These are phyloP conservation scores for Ondatra zibethicus DNA, from an alignment of 2,113 vertebrate genomes.

Conservation along the genomic window DNA sequence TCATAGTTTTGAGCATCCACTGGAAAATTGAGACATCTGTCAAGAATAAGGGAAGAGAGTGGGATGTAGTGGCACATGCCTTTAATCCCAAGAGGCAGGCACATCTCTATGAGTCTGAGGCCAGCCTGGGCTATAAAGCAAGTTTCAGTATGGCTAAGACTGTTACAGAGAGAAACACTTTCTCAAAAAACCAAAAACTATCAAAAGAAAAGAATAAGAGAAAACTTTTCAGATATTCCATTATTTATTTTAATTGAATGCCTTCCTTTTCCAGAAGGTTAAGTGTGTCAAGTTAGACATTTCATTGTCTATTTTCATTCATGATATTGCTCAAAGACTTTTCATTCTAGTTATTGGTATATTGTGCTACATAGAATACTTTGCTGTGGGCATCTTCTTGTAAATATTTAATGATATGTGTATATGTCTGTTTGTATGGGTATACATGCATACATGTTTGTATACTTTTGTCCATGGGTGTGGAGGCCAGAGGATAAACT, in stretches of 20 bases:
- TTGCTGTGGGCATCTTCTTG: not conserved
- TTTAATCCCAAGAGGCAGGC: not conserved
- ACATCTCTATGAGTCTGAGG: not conserved
- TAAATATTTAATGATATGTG: not conserved
- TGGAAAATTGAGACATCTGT: not conserved
- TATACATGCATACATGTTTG: not conserved
- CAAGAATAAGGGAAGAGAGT: not conserved
- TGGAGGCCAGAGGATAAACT: not conserved
- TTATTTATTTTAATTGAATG: not conserved
- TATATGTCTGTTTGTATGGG: not conserved
- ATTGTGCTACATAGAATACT: not conserved
- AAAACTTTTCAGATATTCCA: not conserved
- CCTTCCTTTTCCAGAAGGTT: not conserved
- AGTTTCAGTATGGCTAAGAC: not conserved
- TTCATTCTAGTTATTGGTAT: not conserved
- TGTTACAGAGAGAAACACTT: not conserved
- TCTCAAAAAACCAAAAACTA: not conserved
- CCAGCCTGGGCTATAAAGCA: not conserved
- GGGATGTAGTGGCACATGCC: not conserved
- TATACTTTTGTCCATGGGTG: not conserved
- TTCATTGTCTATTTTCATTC: not conserved
- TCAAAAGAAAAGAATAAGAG: not conserved
- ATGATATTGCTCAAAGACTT: not conserved
- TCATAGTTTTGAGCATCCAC: not conserved
- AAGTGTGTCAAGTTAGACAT: not conserved